Conservation (phyloP, 2,113 vertebrate genomes). For the Mus pahari region DNA sequence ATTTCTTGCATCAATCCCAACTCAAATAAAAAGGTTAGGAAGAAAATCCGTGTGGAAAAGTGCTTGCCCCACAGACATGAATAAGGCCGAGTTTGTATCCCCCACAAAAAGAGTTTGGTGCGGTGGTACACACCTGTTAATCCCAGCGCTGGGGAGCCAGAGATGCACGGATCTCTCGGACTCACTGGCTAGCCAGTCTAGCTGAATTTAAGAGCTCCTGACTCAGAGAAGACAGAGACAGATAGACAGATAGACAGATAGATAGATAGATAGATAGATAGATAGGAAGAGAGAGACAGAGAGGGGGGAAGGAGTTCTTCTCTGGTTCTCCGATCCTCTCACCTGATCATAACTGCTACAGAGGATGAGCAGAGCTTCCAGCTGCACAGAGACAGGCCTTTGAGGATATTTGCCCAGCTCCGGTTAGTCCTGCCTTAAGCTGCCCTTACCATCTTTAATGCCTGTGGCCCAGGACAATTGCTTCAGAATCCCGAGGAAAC, state of each 20-base stretch:
- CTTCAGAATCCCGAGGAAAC: not conserved
- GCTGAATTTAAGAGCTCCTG: not conserved
- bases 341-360: fast-evolving
- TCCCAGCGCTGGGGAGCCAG: not conserved
- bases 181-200: not conserved
- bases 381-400: no score
- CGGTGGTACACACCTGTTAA: not conserved
- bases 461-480: not conserved
- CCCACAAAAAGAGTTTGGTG: not conserved
- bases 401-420: not conserved
- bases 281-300: not conserved
- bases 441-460: not conserved
- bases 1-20: not conserved
- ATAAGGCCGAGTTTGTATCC: not conserved
- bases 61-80: not conserved
- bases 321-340: not conserved
- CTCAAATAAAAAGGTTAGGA: no score
- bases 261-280: no score
- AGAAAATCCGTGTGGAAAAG: not conserved
- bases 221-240: not conserved
- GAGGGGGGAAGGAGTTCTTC: not conserved
- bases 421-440: no score
- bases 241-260: no score
- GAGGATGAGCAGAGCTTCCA: no score
- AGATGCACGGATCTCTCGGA: not conserved